Percentiles rank a stretch among this genome's conserved stretches.
Conservation (phyloP, 2,888 invertebrate genomes). For the Oeneis ivallda region DNA sequence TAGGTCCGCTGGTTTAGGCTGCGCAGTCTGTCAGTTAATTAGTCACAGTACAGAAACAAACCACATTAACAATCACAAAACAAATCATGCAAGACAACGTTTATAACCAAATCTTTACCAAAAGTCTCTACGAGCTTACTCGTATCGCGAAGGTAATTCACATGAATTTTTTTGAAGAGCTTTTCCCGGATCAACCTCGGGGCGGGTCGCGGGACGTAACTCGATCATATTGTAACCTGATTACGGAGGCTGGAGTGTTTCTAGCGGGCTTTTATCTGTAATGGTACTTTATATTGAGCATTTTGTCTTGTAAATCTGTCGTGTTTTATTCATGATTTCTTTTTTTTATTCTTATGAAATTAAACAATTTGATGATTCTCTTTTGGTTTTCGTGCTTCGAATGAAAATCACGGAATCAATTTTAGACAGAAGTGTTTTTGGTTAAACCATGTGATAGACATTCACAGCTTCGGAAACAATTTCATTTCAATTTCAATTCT, state of each 20-base stretch:
- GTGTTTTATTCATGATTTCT: neutral
- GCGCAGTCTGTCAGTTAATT: too few relatives aligned
- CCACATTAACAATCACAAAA: too few relatives aligned
- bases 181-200: conserved; percentile 59
- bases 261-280: conserved; percentile 64
- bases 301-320: conserved; percentile 10
- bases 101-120: neutral
- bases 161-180: conserved; percentile 1
- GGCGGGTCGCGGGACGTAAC: conserved; percentile 63
- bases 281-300: conserved; percentile 14
- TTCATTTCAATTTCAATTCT: too few relatives aligned
- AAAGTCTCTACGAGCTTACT: neutral
- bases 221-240: conserved; percentile 75
- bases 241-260: conserved; percentile 56
- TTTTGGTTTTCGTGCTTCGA: too few relatives aligned
- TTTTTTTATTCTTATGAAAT: neutral
- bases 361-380: too few relatives aligned
- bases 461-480: too few relatives aligned
- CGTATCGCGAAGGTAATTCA: neutral
- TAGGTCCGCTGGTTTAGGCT: too few relatives aligned
- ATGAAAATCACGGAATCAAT: too few relatives aligned
- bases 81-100: too few relatives aligned
- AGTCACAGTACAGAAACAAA: too few relatives aligned
- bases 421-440: too few relatives aligned
- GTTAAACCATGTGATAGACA: too few relatives aligned